Evolutionary conservation across 2,113 vertebrate species (phyloP).

Genomic region (Circaetus cinerascens): DNA sequence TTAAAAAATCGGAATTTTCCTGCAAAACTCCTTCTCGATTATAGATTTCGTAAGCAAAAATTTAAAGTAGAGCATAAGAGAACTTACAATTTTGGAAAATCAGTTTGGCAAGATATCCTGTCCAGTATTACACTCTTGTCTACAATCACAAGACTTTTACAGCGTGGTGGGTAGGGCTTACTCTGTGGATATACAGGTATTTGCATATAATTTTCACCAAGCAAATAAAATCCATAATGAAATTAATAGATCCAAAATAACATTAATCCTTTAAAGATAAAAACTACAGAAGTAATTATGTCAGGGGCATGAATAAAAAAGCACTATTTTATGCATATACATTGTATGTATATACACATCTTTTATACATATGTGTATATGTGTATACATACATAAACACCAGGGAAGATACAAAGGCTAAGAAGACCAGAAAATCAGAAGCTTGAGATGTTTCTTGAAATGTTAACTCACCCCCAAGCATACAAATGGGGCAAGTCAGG

Average conservation of each 20-base stretch:
- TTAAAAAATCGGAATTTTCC: background rate
- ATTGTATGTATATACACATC: background rate
- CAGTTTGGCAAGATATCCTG: background rate
- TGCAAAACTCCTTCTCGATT: background rate
- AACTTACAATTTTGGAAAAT: background rate
- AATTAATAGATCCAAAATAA: background rate
- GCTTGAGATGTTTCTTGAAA: background rate
- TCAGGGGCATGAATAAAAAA: background rate
- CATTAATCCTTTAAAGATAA: background rate
- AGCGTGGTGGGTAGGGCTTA: accelerated
- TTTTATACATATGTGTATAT: background rate
- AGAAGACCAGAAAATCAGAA: background rate
- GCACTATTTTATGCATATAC: background rate
- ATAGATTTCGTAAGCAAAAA: background rate
- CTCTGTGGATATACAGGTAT: background rate
- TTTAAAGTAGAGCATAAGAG: background rate
- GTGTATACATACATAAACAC: background rate
- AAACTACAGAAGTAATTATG: background rate
- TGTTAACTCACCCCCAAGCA: background rate
- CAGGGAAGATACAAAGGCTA: background rate
- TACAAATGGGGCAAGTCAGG: background rate
- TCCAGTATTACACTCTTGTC: background rate
- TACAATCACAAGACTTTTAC: background rate
- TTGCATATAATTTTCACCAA: background rate
- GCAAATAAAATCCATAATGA: background rate